Conservation (phyloP, 2,113 vertebrate species). For the Stigmatopora nigra region DNA sequence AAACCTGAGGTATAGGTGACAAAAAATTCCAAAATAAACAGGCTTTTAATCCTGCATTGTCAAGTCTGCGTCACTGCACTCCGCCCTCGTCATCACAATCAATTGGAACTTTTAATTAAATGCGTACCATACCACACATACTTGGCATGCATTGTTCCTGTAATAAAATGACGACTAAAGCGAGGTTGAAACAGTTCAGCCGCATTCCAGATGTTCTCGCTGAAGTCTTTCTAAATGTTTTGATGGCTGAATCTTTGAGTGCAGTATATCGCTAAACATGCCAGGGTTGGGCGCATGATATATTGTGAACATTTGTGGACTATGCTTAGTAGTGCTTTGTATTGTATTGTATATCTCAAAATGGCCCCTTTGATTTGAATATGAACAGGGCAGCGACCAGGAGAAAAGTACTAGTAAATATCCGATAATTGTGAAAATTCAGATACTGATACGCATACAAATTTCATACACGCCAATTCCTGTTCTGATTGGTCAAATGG, state of each 20-base stretch:
- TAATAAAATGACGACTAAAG: not conserved
- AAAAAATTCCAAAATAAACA: conserved; percentile 15
- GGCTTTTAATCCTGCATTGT: conserved; percentile 1
- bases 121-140: not conserved
- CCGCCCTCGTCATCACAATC: not conserved
- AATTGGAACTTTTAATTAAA: not conserved
- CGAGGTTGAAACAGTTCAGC: conserved; percentile 1
- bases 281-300: not conserved
- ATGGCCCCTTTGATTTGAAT: not conserved
- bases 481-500: not conserved
- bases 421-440: conserved; percentile 15
- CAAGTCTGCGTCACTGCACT: not conserved
- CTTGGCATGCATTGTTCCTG: not conserved
- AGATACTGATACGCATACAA: conserved; percentile 27
- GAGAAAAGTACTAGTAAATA: conserved; percentile 11
- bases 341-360: not conserved
- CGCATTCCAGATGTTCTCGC: not conserved
- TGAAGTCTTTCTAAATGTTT: not conserved
- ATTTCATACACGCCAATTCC: not conserved
- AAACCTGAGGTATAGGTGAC: conserved; percentile 31
- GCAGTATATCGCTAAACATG: not conserved
- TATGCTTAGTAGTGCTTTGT: not conserved
- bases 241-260: not conserved
- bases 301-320: not conserved
- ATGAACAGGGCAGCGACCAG: not conserved